Base-by-base conservation (phyloP, 2,113 vertebrate genomes). In the Onychorhynchus coronatus region DNA sequence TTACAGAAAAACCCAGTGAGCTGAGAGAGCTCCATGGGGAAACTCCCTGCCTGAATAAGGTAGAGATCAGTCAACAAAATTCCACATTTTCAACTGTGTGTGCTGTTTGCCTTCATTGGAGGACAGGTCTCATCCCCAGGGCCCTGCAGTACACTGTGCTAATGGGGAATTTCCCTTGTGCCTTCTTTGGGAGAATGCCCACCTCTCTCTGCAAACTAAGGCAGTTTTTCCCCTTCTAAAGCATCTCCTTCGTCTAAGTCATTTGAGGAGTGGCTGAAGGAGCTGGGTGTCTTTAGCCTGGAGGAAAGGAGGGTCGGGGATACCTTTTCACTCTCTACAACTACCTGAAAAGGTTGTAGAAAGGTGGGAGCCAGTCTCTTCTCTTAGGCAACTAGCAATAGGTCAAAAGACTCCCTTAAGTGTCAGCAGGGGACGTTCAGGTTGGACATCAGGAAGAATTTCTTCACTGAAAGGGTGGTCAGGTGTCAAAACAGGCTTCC, bases 381-480 rank as follows among this genome's bases (percentile, higher is more conserved):
- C 24, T 35, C 46, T 14, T 30, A 41, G 24, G 30, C n/a, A 76
- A 39, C 6, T 14, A 35, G 24, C 24, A 30, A 25, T n/a, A 61
- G n/a, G 20, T 53, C 9, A 17, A 53, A 41, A 61, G 28, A 16
- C 24, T 18, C 28, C 16, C 8, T 68, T 13, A 39, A 12, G 41
- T 14, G 53, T 62, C 46, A 14, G 8, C 28, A n/a, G 20, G 28
- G 16, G 1, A 22, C 0, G 0, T 55, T 76, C 30, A 27, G 17
- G 20, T 4, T 22, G 28, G 20, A 68, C 8, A n/a, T 30, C 11
- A 75, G 46, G 9, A 53, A 61, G 59, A 61, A 39, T 39, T 61
- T 18, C 35, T 39, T 62, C 59, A 62, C 59, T 39, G 35, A 62
- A 41, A 55, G 67, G 9, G 24, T 61, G n/a, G 16, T 18, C 28